Conservation (phyloP, 2,797 vertebrate species). For the Syncerus caffer region DNA sequence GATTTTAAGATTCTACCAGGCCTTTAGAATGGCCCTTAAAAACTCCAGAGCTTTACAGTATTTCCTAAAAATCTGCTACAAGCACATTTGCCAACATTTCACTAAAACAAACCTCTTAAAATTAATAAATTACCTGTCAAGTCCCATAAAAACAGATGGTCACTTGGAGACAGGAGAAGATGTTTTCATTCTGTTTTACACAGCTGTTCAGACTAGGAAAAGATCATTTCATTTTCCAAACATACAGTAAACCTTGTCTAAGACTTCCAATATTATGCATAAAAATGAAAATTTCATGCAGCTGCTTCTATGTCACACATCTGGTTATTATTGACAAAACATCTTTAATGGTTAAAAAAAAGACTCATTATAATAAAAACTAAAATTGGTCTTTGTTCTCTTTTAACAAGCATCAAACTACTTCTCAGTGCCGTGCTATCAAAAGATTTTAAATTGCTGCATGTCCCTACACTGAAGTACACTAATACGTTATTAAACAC, state of each 20-base stretch:
- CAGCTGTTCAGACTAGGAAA: slow-evolving; percentile 73
- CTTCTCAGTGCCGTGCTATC: neutral
- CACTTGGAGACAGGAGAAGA: slow-evolving; percentile 69
- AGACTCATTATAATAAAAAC: slow-evolving; percentile 36
- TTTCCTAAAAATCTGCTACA: slow-evolving; percentile 6
- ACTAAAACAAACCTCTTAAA: slow-evolving; percentile 70
- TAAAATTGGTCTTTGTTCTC: slow-evolving; percentile 47
- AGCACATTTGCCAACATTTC: slow-evolving; percentile 49
- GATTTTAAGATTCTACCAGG: neutral
- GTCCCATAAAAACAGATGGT: slow-evolving; percentile 74
- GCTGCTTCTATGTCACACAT: slow-evolving; percentile 76
- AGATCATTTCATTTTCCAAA: slow-evolving; percentile 68
- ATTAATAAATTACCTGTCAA: slow-evolving; percentile 68
- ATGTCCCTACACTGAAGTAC: neutral
- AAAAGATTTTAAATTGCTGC: slow-evolving; percentile 23
- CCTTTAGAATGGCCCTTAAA: neutral
- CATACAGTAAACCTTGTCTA: slow-evolving; percentile 68
- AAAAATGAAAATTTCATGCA: slow-evolving; percentile 76
- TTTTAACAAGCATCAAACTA: slow-evolving; percentile 30
- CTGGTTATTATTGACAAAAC: slow-evolving; percentile 75
- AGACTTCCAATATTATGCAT: slow-evolving; percentile 67
- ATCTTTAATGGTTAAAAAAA: slow-evolving; percentile 69
- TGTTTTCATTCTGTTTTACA: slow-evolving; percentile 71
- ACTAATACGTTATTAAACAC: slow-evolving; percentile 38
- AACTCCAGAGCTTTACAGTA: neutral